These are phyloP conservation scores for Lasius fuliginosus DNA, from an alignment of 2,888 invertebrate genomes.

Conservation along the genomic window DNA sequence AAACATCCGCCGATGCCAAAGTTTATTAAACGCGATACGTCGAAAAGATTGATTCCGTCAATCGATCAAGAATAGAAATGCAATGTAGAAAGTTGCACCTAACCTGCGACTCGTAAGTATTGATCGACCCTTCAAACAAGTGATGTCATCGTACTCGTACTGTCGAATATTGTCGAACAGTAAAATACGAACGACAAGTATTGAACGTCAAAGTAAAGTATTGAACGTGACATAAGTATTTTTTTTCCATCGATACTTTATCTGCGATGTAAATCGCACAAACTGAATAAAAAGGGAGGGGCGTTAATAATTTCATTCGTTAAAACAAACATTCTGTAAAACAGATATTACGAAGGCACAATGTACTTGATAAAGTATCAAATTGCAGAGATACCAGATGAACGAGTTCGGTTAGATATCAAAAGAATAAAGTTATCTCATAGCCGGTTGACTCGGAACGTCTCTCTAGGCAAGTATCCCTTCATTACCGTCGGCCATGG, in stretches of 20 bases:
- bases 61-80: conserved; percentile 21
- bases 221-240: too few species aligned
- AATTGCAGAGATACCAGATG: neutral
- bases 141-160: conserved; percentile 1
- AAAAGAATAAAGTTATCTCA: neutral
- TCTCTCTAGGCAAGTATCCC: neutral
- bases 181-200: too few species aligned
- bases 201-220: neutral
- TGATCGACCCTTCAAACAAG: conserved; percentile 18
- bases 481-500: conserved; percentile 12
- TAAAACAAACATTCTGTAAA: neutral
- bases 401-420: neutral
- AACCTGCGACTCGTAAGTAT: conserved; percentile 20
- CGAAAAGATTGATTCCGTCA: conserved; percentile 2
- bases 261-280: neutral
- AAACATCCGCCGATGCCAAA: conserved; percentile 4
- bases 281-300: neutral
- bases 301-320: neutral
- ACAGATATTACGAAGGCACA: neutral
- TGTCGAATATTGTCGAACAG: neutral
- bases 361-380: neutral
- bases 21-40: conserved; percentile 3
- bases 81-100: neutral
- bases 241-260: neutral
- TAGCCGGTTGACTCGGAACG: neutral